These are phyloP conservation scores for Tetragnatha montana DNA, from an alignment of 2,888 invertebrate species.

Conservation along the genomic window DNA sequence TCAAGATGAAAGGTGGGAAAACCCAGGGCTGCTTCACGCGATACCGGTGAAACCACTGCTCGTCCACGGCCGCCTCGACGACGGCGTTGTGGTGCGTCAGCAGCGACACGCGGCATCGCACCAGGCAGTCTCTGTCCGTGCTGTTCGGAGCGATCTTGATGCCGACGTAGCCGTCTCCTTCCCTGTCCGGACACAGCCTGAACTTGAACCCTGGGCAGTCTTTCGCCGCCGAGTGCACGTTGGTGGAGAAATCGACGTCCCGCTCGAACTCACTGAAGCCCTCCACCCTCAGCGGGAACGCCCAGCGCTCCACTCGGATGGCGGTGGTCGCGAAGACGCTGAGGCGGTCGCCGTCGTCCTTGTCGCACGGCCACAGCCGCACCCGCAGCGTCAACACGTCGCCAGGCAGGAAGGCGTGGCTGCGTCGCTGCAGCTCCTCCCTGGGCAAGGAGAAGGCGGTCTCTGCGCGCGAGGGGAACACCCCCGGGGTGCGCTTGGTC, in stretches of 20 bases:
- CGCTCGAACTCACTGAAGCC: background rate
- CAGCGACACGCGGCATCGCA: background rate
- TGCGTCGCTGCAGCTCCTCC: background rate
- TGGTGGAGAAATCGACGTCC: background rate
- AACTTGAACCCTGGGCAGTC: background rate
- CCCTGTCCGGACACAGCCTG: background rate
- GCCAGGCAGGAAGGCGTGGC: background rate
- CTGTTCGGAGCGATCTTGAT: background rate
- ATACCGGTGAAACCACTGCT: background rate
- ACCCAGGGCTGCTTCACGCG: background rate
- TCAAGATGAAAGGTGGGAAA: background rate
- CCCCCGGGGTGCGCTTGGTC: background rate
- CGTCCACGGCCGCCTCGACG: background rate
- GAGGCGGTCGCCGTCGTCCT: background rate
- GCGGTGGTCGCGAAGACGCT: background rate
- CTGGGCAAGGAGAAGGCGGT: background rate
- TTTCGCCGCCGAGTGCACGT: background rate
- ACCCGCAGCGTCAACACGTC: background rate
- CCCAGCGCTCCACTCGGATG: background rate
- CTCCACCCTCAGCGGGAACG: background rate
- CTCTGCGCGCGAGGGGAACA: background rate
- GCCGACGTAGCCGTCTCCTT: background rate
- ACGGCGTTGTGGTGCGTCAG: background rate
- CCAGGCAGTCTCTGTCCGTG: background rate
- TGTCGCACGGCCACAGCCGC: background rate